A percentile compares a stretch with the other conserved stretches of the same genome.
Conservation (phyloP, 2,113 vertebrate genomes). For the Craseonycteris thonglongyai region DNA sequence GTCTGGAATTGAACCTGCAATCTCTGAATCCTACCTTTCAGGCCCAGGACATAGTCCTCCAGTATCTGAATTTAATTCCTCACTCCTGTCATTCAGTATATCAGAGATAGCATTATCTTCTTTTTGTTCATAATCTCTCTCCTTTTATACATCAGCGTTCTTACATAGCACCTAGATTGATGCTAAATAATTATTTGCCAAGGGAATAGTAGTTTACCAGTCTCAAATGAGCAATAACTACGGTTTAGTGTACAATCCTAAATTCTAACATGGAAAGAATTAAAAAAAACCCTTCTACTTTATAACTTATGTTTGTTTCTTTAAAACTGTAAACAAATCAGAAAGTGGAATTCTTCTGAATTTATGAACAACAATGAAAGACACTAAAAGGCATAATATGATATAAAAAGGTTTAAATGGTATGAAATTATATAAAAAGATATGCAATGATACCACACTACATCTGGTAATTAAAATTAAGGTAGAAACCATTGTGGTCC, state of each 20-base stretch:
- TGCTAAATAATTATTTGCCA: not conserved
- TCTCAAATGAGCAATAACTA: not conserved
- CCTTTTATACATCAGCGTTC: not conserved
- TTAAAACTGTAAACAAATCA: constrained; percentile 12
- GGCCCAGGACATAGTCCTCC: not conserved
- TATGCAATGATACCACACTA: not conserved
- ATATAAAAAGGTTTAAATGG: not conserved
- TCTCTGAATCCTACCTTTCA: not conserved
- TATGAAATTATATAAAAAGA: not conserved
- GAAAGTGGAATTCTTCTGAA: not conserved
- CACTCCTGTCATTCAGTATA: not conserved
- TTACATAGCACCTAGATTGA: not conserved
- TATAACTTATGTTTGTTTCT: not conserved
- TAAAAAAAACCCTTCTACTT: not conserved
- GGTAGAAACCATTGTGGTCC: not conserved
- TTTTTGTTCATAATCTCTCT: not conserved
- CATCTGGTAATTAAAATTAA: constrained; percentile 26
- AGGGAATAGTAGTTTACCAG: not conserved
- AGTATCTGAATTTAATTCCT: not conserved
- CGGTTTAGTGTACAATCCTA: not conserved
- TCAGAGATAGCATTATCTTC: not conserved
- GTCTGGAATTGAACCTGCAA: not conserved
- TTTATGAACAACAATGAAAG: not conserved
- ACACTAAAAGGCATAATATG: not conserved
- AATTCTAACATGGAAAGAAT: not conserved